These are phyloP conservation scores for Callipepla squamata DNA, from an alignment of 2,113 vertebrate species.

Conservation along the genomic window DNA sequence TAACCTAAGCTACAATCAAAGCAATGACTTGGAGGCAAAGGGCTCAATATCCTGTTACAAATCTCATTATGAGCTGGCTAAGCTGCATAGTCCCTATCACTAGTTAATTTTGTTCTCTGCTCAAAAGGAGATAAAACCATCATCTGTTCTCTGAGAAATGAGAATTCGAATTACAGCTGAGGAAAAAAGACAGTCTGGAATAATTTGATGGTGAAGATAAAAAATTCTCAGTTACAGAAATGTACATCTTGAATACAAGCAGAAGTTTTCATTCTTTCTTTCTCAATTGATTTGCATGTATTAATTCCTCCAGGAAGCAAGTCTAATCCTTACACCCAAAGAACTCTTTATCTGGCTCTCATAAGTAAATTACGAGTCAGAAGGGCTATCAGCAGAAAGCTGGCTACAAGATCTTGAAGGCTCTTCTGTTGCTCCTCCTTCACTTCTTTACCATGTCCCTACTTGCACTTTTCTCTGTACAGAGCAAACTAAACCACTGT, in stretches of 20 bases:
- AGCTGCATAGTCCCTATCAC: not conserved
- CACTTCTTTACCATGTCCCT: not conserved
- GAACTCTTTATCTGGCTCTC: slow-evolving; percentile 5
- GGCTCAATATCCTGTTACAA: slow-evolving; percentile 59
- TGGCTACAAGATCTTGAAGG: not conserved
- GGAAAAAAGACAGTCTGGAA: not conserved
- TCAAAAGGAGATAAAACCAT: slow-evolving; percentile 38
- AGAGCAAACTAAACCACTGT: not conserved
- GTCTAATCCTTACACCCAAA: not conserved
- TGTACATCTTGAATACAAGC: not conserved
- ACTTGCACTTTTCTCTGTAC: not conserved
- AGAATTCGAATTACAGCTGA: slow-evolving; percentile 13
- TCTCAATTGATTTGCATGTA: not conserved
- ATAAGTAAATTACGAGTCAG: not conserved
- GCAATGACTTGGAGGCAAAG: slow-evolving; percentile 28
- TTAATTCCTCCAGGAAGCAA: not conserved
- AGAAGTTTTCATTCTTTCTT: not conserved
- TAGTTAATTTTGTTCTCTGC: not conserved
- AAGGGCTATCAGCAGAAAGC: not conserved
- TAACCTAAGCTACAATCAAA: not conserved
- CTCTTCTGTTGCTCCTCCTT: not conserved
- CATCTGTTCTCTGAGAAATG: slow-evolving; percentile 32
- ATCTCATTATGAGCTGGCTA: slow-evolving; percentile 23
- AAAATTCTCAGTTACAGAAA: slow-evolving; percentile 40
- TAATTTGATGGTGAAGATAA: slow-evolving; percentile 47